These are phyloP conservation scores for Pristionchus japonicus DNA, from an alignment of 2,888 invertebrate species.

Conservation along the genomic window DNA sequence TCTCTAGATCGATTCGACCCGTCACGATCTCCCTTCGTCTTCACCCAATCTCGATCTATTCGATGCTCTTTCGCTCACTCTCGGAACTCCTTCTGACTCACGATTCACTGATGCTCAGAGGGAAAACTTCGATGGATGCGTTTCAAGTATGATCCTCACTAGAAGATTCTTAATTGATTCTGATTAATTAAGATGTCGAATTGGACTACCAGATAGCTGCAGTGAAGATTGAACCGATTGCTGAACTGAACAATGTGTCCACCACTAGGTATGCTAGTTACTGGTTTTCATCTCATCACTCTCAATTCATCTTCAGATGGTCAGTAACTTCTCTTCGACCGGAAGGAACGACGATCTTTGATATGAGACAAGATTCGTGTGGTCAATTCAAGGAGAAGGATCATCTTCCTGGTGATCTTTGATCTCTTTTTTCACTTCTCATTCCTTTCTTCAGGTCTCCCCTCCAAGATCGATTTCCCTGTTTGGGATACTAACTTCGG, in stretches of 20 bases:
- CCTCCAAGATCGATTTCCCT: constrained; percentile 54
- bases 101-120: constrained; percentile 47
- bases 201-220: background rate
- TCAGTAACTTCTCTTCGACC: background rate
- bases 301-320: constrained; percentile 24
- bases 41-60: constrained; percentile 53
- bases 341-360: background rate
- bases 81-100: constrained; percentile 48
- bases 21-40: constrained; percentile 51
- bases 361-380: background rate
- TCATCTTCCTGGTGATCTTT: constrained; percentile 6
- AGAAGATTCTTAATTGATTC: background rate
- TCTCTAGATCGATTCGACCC: constrained; percentile 54
- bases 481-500: constrained; percentile 61
- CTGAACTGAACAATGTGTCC: background rate
- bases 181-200: constrained; percentile 20
- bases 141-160: constrained; percentile 53
- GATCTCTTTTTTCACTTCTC: background rate
- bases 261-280: background rate
- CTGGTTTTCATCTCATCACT: background rate
- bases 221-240: constrained; percentile 11
- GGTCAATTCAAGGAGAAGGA: background rate
- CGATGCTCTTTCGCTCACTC: constrained; percentile 48
- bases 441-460: constrained; percentile 9
- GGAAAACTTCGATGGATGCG: constrained; percentile 54